Percentiles rank a stretch among this genome's conserved stretches.
Conservation (phyloP, 92 coral and sea anemone species). For the Bergia sp. region DNA sequence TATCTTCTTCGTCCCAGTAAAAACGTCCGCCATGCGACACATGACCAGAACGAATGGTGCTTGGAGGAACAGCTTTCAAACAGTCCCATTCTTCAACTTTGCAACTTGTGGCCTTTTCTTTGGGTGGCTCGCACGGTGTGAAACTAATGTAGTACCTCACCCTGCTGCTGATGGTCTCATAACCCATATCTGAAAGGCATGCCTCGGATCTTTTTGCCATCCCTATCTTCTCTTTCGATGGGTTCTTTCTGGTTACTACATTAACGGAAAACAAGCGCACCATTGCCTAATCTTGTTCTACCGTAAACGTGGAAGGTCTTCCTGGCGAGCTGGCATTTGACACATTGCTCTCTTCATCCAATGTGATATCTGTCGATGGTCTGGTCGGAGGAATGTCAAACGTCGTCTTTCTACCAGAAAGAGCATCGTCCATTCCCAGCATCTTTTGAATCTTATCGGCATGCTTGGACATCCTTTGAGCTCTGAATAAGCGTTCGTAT, state of each 20-base stretch:
- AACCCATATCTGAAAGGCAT: not conserved
- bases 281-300: not conserved
- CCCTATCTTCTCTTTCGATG: not conserved
- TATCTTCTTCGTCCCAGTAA: not conserved
- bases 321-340: not conserved
- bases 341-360: not conserved
- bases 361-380: no score
- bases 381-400: not conserved
- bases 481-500: not conserved
- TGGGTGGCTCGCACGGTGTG: not conserved
- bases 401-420: not conserved
- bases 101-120: no score
- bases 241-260: not conserved
- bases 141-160: not conserved
- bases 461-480: not conserved
- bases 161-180: not conserved
- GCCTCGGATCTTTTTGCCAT: not conserved
- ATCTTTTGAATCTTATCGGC: not conserved
- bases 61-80: not conserved
- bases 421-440: not conserved
- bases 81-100: not conserved
- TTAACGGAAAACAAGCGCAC: not conserved
- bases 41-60: not conserved
- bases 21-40: not conserved
- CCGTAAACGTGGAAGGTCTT: not conserved